phyloP scores from a whole-genome alignment of 2,888 invertebrate genomes.

The Drosophila mettleri region DNA sequence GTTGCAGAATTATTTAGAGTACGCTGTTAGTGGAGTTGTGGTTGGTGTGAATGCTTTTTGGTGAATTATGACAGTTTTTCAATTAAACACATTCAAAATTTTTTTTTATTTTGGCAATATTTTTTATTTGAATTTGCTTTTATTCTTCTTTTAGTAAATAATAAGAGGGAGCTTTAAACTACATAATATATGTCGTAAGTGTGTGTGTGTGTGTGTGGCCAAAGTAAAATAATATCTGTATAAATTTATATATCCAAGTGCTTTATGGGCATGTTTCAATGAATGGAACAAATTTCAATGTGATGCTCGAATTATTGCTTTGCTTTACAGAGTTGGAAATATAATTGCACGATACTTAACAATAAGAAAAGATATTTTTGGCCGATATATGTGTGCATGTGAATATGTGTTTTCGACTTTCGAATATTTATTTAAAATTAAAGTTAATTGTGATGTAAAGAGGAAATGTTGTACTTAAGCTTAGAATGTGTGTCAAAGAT shows the following conservation, averaged over 20 bases:
- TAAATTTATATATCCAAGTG: conserved; percentile 8
- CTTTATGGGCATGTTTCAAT: conserved; percentile 45
- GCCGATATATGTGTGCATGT: conserved; percentile 10
- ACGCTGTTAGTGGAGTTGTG: conserved; percentile 41
- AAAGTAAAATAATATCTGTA: conserved; percentile 57
- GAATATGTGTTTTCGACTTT: conserved; percentile 40
- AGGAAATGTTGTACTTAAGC: conserved; percentile 64
- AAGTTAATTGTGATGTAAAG: conserved; percentile 67
- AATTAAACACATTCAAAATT: conserved; percentile 56
- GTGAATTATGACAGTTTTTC: conserved; percentile 41
- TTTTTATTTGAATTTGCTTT: conserved; percentile 59
- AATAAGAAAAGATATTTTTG: conserved; percentile 52
- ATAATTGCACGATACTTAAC: conserved; percentile 72
- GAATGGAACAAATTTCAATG: conserved; percentile 49
- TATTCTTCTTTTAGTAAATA: conserved; percentile 40
- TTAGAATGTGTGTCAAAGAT: conserved; percentile 44
- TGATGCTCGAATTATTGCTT: conserved; percentile 52
- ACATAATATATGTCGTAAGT: conserved; percentile 28
- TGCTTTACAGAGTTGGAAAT: conserved; percentile 18
- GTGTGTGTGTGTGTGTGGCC: conserved; percentile 20
- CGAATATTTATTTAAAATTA: conserved; percentile 26
- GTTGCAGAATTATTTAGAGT: conserved; percentile 61
- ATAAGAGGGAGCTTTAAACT: conserved; percentile 60
- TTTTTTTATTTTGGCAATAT: conserved; percentile 41
- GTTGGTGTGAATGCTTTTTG: conserved; percentile 32